Evolutionary conservation across 2,113 vertebrate genomes (phyloP), one percentile per base, ranked within the genome.

Genomic region (Neogobius melanostomus): DNA sequence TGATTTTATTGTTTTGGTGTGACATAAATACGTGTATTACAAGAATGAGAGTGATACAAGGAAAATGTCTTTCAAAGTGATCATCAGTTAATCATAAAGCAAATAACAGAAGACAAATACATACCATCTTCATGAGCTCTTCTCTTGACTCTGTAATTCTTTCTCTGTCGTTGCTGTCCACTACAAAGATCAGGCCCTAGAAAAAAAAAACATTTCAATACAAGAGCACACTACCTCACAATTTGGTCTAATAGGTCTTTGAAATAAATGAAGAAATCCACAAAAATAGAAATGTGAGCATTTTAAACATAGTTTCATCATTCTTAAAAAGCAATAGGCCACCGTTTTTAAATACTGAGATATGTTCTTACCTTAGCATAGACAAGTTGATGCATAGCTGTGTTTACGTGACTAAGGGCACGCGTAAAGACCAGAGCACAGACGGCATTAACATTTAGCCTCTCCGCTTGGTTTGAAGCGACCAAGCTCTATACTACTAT

Each of bases 141-240:
- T 97, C 95, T 0, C 93, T 86, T 49, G 96, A 95, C 75, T 98
- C 96, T 10, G 93, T 86, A 71, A 96, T 94, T 74, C 96, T 87
- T 79, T 98, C 96, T 51, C 94, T 87, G 90, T 98, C 96, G 1
- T 97, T 97, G 80, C 96, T 97, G 91, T 98, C 96, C 79, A 98
- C 96, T 74, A 98, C 96, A 45, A 97, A 98, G 91, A 97, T 97
- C 71, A 98, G 94, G 66, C 95, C 96, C 95, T 98, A 69, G 0
- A 71, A 21, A 17, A 1, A 44, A 16, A 59, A 61, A 36, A 36
- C 28, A 7, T 9, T 0, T 45, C 6, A 46, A 59, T 42, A 42
- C 6, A 6, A 67, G 0, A 1, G 49, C 12, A 36, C 7, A 52
- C 59, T 47, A 51, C 16, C 7, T 49, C 11, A 45, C 52, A 59